Base-by-base conservation (phyloP, 2,888 invertebrate species). In the Listrodromus nycthemerus region DNA sequence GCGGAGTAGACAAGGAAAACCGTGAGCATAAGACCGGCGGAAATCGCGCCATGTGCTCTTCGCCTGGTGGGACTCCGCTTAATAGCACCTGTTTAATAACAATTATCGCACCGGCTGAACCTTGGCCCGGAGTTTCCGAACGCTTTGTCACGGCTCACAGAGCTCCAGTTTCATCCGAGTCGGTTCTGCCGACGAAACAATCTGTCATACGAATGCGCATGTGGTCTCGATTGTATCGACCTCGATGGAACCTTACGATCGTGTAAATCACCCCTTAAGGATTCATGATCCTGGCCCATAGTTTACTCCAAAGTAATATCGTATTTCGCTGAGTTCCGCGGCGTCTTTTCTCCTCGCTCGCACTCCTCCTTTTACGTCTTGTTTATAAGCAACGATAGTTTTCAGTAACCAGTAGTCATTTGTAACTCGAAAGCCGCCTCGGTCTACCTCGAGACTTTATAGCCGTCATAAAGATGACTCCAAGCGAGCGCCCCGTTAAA, bases 381-480 rank as follows among this genome's bases (percentile, higher is more conserved):
- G 65, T 67, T 69, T 71, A 86, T 84, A 79, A 80, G 80, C 76
- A 80, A 89, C 89, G 89, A 90, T 91, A 89, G 89, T 91, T 91
- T 90, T 89, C 87, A 89, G 87, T 86, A 16, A 86, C 86, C 86
- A 85, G 89, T 86, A 88, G 89, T 89, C 89, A 91, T 91, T 91
- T 91, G 91, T 90, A 91, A 91, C 89, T 86, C 75, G 89, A 91
- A 87, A 71, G 67, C 52, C 86, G 86, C 89, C 82, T 79, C 80
- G 74, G 85, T n/a, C 45, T 45, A 87, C 86, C 86, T 82, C 85
- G 88, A 13, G 88, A 13, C 85, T 91, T 91, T 91, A 91, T 91
- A 88, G 87, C 90, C 84, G 76, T 88, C 89, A 91, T 91, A 91
- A 91, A 91, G 89, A 91, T 90, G 89, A 88, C 86, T 81, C 87